Percentiles rank a stretch among this genome's conserved stretches.
Evolutionary conservation across 2,888 invertebrate genomes (phyloP).

Genomic region (Cyaniris semiargus): DNA sequence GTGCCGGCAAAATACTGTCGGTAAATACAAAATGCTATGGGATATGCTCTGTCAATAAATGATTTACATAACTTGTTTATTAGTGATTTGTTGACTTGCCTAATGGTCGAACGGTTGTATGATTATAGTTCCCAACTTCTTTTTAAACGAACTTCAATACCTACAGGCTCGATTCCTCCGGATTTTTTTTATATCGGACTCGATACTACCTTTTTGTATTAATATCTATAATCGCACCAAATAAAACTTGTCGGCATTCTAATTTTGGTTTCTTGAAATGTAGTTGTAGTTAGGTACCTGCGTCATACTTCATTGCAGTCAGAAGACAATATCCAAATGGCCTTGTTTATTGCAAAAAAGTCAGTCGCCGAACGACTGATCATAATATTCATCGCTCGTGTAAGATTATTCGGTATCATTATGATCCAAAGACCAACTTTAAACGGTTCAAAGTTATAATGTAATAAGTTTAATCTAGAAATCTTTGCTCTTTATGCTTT

Average conservation of each 20-base stretch:
- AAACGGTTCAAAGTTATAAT: neutral
- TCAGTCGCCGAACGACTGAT: neutral
- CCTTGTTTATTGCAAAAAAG: neutral
- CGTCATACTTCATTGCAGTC: neutral
- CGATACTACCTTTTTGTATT: no score
- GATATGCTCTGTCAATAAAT: neutral
- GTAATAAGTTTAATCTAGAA: neutral
- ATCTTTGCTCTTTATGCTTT: slow-evolving; percentile 25
- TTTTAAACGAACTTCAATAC: no score
- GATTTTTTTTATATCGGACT: no score
- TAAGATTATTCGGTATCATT: neutral
- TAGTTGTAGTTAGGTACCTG: no score
- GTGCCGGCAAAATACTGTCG: slow-evolving; percentile 8
- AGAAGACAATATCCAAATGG: neutral
- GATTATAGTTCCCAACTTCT: neutral
- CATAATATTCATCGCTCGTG: slow-evolving; percentile 2
- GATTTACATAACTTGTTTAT: slow-evolving; percentile 6
- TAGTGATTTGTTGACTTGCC: neutral
- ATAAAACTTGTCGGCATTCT: no score
- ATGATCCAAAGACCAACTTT: neutral
- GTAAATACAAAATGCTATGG: neutral
- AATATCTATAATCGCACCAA: no score
- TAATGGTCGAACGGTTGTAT: neutral
- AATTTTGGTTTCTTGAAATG: no score
- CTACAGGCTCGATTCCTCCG: no score